Percentiles rank a stretch among this genome's conserved stretches.
Evolutionary conservation across 2,797 vertebrate genomes (phyloP).

Genomic region (Salarias fasciatus): DNA sequence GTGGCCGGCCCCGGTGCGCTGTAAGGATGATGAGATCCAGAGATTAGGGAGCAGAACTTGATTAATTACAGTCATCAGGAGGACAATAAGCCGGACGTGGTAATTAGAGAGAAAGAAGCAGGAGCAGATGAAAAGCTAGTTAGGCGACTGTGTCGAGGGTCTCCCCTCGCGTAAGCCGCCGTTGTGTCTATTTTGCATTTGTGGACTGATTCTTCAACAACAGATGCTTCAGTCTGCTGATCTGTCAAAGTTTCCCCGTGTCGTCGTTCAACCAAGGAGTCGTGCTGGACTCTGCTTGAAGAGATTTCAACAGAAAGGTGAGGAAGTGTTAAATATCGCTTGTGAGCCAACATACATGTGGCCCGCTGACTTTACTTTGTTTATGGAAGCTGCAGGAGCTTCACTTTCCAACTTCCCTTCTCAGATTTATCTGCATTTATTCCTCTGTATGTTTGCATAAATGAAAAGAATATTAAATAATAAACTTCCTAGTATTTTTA

Average conservation of each 20-base stretch:
- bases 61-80: slow-evolving; percentile 78
- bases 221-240: slow-evolving; percentile 67
- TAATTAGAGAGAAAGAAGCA: slow-evolving; percentile 71
- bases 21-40: slow-evolving; percentile 67
- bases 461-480: too few species aligned
- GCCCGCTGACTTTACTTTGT: too few species aligned
- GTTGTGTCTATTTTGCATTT: slow-evolving; percentile 71
- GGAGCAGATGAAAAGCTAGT: slow-evolving; percentile 67
- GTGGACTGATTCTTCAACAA: slow-evolving; percentile 49
- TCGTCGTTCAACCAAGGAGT: neutral
- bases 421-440: too few species aligned
- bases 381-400: too few species aligned
- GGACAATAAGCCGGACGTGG: slow-evolving; percentile 72
- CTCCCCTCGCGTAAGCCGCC: slow-evolving; percentile 53
- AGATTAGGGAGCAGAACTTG: slow-evolving; percentile 77
- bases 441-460: too few species aligned
- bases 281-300: too few species aligned
- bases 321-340: too few species aligned
- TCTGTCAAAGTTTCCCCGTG: slow-evolving; percentile 32
- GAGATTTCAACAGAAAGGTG: too few species aligned
- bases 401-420: too few species aligned
- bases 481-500: too few species aligned
- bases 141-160: slow-evolving; percentile 44
- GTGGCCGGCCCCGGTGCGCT: slow-evolving; percentile 49
- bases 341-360: too few species aligned